Conservation (phyloP, 2,797 vertebrate species). For the Oophaga sylvatica region DNA sequence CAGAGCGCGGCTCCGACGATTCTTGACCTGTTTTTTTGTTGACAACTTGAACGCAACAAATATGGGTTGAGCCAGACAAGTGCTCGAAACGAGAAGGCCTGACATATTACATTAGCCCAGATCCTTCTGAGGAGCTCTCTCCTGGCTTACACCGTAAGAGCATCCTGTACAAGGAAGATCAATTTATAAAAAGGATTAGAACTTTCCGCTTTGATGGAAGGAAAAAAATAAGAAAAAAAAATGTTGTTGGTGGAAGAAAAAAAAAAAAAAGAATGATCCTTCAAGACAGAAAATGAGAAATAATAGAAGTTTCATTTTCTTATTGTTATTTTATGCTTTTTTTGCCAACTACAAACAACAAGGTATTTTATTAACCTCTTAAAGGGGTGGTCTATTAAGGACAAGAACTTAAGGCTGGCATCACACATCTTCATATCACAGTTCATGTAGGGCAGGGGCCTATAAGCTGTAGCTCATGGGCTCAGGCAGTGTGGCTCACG, state of each 20-base stretch:
- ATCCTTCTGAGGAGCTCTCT: conserved; percentile 51
- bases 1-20: conserved; percentile 36
- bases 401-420: no score
- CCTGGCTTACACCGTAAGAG: conserved; percentile 41
- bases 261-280: not conserved
- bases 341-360: no score
- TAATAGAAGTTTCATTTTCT: not conserved
- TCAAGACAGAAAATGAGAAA: not conserved
- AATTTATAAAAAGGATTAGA: conserved; percentile 56
- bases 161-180: conserved; percentile 52
- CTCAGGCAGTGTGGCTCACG: no score
- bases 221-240: not conserved
- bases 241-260: not conserved
- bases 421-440: no score
- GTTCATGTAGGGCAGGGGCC: no score
- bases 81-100: conserved; percentile 56
- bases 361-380: no score
- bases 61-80: conserved; percentile 56
- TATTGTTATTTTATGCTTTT: no score
- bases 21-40: conserved; percentile 61
- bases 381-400: no score
- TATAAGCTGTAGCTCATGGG: no score
- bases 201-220: conserved; percentile 37
- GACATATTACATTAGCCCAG: conserved; percentile 60
- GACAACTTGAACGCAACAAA: conserved; percentile 60